Percentiles rank a stretch among this genome's conserved stretches.
phyloP scores from a whole-genome alignment of 1,140 invertebrate genomes.

The Yoshiicerus persimilis region DNA sequence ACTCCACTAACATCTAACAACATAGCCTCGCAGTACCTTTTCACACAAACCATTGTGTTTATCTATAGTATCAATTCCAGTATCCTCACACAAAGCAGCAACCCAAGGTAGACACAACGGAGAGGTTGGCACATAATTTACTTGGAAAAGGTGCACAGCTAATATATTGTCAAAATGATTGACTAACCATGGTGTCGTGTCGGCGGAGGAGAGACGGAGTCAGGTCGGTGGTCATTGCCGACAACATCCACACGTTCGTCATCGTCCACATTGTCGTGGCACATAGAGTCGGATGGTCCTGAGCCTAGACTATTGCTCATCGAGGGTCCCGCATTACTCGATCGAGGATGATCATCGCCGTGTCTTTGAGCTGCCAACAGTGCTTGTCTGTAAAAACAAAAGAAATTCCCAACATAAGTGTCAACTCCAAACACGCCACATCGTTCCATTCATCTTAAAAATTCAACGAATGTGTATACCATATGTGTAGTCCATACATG shows the following conservation, averaged over 20 bases:
- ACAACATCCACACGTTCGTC: constrained; percentile 86
- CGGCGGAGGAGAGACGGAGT: constrained; percentile 53
- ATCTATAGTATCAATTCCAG: no score
- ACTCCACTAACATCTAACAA: neutral
- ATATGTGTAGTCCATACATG: no score
- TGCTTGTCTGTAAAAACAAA: constrained; percentile 64
- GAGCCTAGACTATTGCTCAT: constrained; percentile 55
- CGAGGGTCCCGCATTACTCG: constrained; percentile 53
- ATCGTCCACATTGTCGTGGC: constrained; percentile 60
- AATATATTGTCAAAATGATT: neutral
- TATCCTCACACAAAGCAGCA: no score
- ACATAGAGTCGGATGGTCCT: constrained; percentile 51
- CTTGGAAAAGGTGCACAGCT: neutral
- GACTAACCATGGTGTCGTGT: constrained; percentile 42
- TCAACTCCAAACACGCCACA: neutral
- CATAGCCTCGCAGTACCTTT: no score
- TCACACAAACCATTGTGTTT: no score
- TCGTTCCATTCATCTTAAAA: neutral
- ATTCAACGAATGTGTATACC: no score
- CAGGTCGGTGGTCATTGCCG: constrained; percentile 61
- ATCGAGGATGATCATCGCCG: constrained; percentile 51
- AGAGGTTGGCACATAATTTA: no score
- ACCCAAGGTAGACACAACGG: no score
- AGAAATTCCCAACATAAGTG: neutral
- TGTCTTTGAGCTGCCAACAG: constrained; percentile 67